These are phyloP conservation scores for Phaedon cochleariae DNA, from an alignment of 2,888 invertebrate genomes.

Conservation along the genomic window DNA sequence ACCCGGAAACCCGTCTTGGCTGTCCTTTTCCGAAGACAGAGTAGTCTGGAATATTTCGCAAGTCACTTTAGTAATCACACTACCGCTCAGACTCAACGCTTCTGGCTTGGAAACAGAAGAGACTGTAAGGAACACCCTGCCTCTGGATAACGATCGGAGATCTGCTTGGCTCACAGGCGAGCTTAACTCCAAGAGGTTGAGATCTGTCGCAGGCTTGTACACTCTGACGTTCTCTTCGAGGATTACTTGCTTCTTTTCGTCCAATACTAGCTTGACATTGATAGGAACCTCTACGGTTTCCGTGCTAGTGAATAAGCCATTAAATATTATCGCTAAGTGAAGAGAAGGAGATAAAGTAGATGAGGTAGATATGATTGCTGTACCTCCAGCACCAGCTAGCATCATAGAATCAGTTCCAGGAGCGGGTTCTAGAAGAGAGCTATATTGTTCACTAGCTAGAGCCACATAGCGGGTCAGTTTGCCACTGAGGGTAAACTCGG, in stretches of 20 bases:
- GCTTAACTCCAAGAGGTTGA: slow-evolving; percentile 81
- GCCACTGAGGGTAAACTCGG: slow-evolving; percentile 76
- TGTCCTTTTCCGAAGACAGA: slow-evolving; percentile 61
- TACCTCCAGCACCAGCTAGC: slow-evolving; percentile 78
- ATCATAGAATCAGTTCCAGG: slow-evolving; percentile 66
- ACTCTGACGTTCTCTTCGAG: slow-evolving; percentile 77
- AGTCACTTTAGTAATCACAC: slow-evolving; percentile 75
- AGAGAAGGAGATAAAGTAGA: slow-evolving; percentile 83
- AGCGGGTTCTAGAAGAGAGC: slow-evolving; percentile 75
- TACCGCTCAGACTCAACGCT: slow-evolving; percentile 72
- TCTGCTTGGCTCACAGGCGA: slow-evolving; percentile 81
- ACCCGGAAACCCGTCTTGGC: slow-evolving; percentile 66
- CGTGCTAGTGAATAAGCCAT: slow-evolving; percentile 77
- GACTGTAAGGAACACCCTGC: slow-evolving; percentile 76
- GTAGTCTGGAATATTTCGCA: slow-evolving; percentile 85
- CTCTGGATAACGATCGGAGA: slow-evolving; percentile 77
- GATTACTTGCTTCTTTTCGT: slow-evolving; percentile 74
- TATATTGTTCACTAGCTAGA: slow-evolving; percentile 83
- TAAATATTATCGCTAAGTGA: slow-evolving; percentile 82
- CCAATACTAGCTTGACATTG: slow-evolving; percentile 73
- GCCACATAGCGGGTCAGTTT: slow-evolving; percentile 79
- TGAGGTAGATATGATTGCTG: slow-evolving; percentile 84
- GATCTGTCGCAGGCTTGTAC: slow-evolving; percentile 77
- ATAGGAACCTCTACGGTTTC: slow-evolving; percentile 74
- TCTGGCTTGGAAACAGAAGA: slow-evolving; percentile 75